Evolutionary conservation across 2,888 invertebrate species (phyloP), one percentile per base, ranked within the genome.

Genomic region (Anaspis maculata): DNA sequence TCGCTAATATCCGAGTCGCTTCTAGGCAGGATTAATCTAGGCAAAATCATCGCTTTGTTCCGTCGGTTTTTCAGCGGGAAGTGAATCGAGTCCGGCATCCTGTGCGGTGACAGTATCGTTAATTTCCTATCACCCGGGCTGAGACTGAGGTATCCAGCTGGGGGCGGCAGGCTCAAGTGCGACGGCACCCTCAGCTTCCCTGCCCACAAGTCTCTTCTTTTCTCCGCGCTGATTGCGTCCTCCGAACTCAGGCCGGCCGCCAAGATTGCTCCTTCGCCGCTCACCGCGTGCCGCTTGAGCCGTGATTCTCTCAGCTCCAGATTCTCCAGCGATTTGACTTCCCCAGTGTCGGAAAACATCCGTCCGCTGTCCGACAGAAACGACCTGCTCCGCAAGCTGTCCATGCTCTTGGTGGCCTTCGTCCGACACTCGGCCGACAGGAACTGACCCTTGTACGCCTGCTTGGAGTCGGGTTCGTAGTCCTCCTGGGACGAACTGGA

Each of bases 41-140:
- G 83, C 54, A 83, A 67, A 46, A 82, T 77, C 66, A 80, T 76
- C 41, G 80, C 79, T 59, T 80, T 81, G 68, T 80, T 81, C 55
- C 80, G 69, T 37, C 80, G 68, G 32, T 69, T 64, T 37, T 65
- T 56, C 33, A 70, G 51, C 34, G 72, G 62, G 30, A 76, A 70
- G 65, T 76, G 75, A 49, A 75, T 72, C 45, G 82, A 67, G 49
- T 85, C 85, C 1, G 74, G 70, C 42, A 74, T 71, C 37, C 80
- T 79, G 54, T 81, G 72, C 1, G 83, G 83, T 47, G 87, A 87
- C 37, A 88, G 67, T 37, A 88, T 88, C 23, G 84, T 86, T 30
- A 88, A 73, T 45, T 73, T 74, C 9, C 80, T 58, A 48, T 73
- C 72, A 2, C 73, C 71, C 0, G 72, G 71, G 43, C 70, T 70